Evolutionary conservation across 1,140 invertebrate genomes (phyloP).

Genomic region (Eueides isabella): DNA sequence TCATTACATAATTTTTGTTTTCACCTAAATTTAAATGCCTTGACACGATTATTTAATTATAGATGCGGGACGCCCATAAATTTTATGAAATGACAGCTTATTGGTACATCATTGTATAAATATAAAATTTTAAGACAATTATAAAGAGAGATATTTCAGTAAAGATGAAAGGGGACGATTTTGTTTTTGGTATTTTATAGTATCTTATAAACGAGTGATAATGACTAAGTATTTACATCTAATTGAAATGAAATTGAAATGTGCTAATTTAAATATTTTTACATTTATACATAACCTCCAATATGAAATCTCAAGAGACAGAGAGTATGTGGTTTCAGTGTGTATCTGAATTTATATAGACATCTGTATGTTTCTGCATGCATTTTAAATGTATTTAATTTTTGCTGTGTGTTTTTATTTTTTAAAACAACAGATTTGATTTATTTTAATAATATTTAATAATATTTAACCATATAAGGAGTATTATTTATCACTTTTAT

Average conservation of each 20-base stretch:
- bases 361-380: background rate
- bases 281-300: background rate
- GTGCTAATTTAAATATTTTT: background rate
- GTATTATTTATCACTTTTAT: no score
- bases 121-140: background rate
- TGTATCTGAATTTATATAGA: background rate
- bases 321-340: constrained; percentile 2
- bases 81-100: constrained; percentile 42
- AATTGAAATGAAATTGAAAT: background rate
- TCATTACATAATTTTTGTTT: constrained; percentile 73
- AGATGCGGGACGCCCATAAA: constrained; percentile 61
- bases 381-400: background rate
- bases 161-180: constrained; percentile 47
- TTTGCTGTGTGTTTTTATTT: background rate
- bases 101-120: constrained; percentile 39
- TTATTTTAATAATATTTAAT: no score
- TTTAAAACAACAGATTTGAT: no score
- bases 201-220: background rate
- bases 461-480: no score
- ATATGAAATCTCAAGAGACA: background rate
- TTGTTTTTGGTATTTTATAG: constrained; percentile 50
- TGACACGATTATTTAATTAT: constrained; percentile 74
- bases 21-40: constrained; percentile 58
- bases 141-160: constrained; percentile 25
- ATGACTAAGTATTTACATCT: background rate